phyloP scores from a whole-genome alignment of 2,113 vertebrate species.

The Sylvilagus bachmani region DNA sequence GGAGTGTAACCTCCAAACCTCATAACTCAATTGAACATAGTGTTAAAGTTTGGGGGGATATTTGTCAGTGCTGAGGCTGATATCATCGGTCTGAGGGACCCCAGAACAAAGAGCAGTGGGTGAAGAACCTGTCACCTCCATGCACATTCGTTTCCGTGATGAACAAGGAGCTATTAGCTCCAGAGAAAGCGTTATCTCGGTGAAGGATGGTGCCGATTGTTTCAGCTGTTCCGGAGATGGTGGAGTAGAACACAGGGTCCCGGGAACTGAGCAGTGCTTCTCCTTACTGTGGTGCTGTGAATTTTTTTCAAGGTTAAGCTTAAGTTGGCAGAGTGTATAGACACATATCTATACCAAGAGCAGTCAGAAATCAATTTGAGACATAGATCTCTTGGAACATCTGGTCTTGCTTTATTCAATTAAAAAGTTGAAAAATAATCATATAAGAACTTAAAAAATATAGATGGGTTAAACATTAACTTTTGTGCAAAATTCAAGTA shows the following conservation, averaged over 20 bases:
- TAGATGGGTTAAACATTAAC: slow-evolving; percentile 10
- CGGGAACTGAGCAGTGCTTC: slow-evolving; percentile 17
- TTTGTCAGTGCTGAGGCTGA: slow-evolving; percentile 87
- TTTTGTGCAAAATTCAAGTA: slow-evolving; percentile 60
- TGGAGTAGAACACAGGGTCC: slow-evolving; percentile 50
- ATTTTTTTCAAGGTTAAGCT: not conserved
- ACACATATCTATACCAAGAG: not conserved
- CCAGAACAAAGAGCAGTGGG: slow-evolving; percentile 87
- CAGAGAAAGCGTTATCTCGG: slow-evolving; percentile 86
- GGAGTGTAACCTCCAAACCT: slow-evolving; percentile 86
- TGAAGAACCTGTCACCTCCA: slow-evolving; percentile 83
- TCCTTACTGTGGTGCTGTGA: not conserved
- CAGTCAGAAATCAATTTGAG: slow-evolving; percentile 63
- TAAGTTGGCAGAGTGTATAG: not conserved
- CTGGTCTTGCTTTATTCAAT: slow-evolving; percentile 59
- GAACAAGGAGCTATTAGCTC: slow-evolving; percentile 90
- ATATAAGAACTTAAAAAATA: slow-evolving; percentile 35
- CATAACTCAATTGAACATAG: slow-evolving; percentile 87
- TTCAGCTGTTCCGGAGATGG: slow-evolving; percentile 77
- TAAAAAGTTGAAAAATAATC: slow-evolving; percentile 69
- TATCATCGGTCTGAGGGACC: slow-evolving; percentile 87
- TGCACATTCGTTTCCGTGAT: slow-evolving; percentile 90
- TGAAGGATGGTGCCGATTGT: slow-evolving; percentile 85
- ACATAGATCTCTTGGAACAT: slow-evolving; percentile 42
- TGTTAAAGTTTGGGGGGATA: slow-evolving; percentile 87